Evolutionary conservation across 2,888 invertebrate species (phyloP).

Genomic region (Trachelus iudaicus): DNA sequence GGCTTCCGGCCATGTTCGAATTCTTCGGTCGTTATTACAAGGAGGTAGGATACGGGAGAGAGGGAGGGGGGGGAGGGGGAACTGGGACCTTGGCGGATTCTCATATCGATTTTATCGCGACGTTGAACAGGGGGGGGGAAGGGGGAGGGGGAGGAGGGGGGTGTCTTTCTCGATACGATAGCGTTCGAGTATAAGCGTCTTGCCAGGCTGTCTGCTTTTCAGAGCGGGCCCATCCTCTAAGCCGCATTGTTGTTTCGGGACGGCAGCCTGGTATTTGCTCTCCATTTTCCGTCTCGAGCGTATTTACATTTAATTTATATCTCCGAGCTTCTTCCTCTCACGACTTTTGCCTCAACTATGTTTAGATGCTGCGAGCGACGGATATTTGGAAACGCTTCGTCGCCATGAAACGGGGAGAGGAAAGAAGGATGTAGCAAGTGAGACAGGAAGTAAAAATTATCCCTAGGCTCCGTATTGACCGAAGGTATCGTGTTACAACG

Average conservation of each 20-base stretch:
- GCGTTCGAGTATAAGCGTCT: not conserved
- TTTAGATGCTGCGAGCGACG: constrained; percentile 6
- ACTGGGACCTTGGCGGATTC: not conserved
- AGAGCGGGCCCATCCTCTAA: constrained; percentile 30
- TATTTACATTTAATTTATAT: constrained; percentile 52
- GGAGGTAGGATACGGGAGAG: not conserved
- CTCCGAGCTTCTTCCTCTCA: constrained; percentile 11
- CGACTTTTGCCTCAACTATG: constrained; percentile 18
- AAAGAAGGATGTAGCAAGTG: not conserved
- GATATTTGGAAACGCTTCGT: not conserved
- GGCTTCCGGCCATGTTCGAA: not conserved
- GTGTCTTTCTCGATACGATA: not conserved
- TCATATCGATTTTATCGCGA: not conserved
- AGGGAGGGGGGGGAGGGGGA: not conserved
- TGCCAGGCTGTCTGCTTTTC: constrained; percentile 26
- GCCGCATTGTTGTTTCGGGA: constrained; percentile 45
- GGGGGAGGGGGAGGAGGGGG: not conserved
- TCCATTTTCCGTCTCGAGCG: constrained; percentile 36
- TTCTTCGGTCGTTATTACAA: not conserved
- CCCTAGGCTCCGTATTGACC: no score
- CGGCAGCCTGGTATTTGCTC: constrained; percentile 42
- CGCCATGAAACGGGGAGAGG: not conserved
- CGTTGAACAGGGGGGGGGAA: not conserved
- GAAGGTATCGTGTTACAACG: no score
- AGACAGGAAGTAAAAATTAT: not conserved